Evolutionary conservation across 2,888 invertebrate genomes (phyloP).

Genomic region (Tanytarsus gracilentus): DNA sequence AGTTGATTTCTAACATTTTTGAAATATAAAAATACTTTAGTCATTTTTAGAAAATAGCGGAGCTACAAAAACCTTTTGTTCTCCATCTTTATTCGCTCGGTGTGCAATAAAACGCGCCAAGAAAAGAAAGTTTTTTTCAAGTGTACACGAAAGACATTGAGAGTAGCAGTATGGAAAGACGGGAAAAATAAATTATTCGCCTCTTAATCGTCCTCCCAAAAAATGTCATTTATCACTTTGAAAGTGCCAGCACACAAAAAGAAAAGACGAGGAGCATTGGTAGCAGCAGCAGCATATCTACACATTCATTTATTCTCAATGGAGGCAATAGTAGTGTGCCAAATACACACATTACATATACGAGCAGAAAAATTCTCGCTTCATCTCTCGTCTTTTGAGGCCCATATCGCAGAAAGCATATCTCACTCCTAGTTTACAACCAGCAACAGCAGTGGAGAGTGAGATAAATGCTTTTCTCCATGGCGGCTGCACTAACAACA

Average conservation of each 20-base stretch:
- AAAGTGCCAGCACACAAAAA: slow-evolving; percentile 5
- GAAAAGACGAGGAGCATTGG: background rate
- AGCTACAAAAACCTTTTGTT: no score
- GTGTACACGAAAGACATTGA: no score
- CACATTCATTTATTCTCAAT: slow-evolving; percentile 12
- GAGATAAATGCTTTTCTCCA: slow-evolving; percentile 18
- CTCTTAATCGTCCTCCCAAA: slow-evolving; percentile 25
- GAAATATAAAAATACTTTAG: no score
- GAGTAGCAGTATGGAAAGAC: background rate
- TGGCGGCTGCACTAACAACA: background rate
- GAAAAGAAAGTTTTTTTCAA: background rate
- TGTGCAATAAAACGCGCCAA: slow-evolving; percentile 21
- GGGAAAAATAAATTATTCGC: slow-evolving; percentile 22
- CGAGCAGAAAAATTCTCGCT: slow-evolving; percentile 4
- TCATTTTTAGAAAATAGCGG: no score
- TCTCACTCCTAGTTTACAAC: slow-evolving; percentile 12
- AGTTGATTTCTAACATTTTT: no score
- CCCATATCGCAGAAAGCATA: background rate
- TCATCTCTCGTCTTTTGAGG: no score
- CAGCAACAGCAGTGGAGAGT: slow-evolving; percentile 16
- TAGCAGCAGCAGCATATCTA: slow-evolving; percentile 4
- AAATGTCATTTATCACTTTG: slow-evolving; percentile 28
- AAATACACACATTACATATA: slow-evolving; percentile 13
- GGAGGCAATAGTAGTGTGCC: slow-evolving; percentile 13
- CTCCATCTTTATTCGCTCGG: no score